Evolutionary conservation across 2,888 invertebrate genomes (phyloP).

Genomic region (Nemapogon koenigi): DNA sequence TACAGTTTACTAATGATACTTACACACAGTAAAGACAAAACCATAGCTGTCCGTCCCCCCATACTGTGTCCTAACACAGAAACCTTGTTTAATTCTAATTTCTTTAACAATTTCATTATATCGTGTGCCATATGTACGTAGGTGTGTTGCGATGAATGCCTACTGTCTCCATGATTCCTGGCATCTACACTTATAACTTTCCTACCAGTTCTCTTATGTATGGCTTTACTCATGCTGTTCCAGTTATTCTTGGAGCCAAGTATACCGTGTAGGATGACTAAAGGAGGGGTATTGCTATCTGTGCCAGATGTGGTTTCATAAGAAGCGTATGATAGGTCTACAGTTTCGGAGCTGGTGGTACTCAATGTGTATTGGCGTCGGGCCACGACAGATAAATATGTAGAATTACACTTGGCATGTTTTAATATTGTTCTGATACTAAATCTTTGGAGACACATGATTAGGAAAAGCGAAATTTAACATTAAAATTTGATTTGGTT

Average conservation of each 20-base stretch:
- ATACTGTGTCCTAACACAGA: constrained; percentile 90
- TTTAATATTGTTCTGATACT: background rate
- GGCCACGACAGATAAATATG: constrained; percentile 1
- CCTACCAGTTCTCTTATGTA: constrained; percentile 71
- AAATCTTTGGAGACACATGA: constrained; percentile 4
- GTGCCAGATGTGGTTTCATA: constrained; percentile 62
- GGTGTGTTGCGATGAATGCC: constrained; percentile 76
- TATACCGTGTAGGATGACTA: constrained; percentile 88
- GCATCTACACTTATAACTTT: constrained; percentile 87
- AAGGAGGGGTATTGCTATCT: constrained; percentile 54
- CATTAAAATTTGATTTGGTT: too few relatives aligned
- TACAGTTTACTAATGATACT: too few relatives aligned
- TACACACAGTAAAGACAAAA: constrained; percentile 73
- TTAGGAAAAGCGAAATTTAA: too few relatives aligned
- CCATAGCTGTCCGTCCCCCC: constrained; percentile 94
- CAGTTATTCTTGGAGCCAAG: constrained; percentile 95
- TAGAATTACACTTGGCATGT: background rate
- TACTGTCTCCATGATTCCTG: constrained; percentile 95
- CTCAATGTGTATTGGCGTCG: background rate
- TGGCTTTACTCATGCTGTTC: constrained; percentile 82
- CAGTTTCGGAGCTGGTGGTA: constrained; percentile 36
- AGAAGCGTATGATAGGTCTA: constrained; percentile 71
- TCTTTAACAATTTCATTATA: constrained; percentile 66
- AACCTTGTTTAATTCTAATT: constrained; percentile 68
- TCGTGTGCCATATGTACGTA: constrained; percentile 77